Evolutionary conservation across 2,797 vertebrate genomes (phyloP), one percentile per base, ranked within the genome.

Genomic region (Alca torda): DNA sequence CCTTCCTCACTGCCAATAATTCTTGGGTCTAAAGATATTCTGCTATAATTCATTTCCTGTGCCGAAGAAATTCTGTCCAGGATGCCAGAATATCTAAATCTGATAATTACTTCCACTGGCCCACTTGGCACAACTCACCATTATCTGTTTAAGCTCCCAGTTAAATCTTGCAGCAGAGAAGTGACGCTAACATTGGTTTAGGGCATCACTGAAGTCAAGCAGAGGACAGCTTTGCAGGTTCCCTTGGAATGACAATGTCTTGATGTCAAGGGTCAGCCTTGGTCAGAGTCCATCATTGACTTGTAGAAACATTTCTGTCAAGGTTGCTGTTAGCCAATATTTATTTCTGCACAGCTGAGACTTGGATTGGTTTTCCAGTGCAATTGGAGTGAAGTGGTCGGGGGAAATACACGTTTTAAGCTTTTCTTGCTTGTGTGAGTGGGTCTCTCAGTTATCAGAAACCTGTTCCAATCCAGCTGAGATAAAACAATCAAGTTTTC

Each of bases 1-100:
- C 48, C 74, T 95, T 93, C 81, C 48, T 84, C 74, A n/a, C 65
- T 93, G 95, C 94, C 94, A 97, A n/a, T 87, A 93, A 69, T 76
- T 89, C 92, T 92, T 56, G 73, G 37, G 65, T 88, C 84, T 94
- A 92, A 89, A 91, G 87, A 94, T 96, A 86, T 77, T 92, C 90
- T 89, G 72, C 91, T 93, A 93, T 92, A 96, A 92, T 86, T 96
- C 33, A 96, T 95, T 96, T 97, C 95, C 65, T 73, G 87, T 87
- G 87, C 84, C 79, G 69, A 77, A 85, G 84, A 93, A 93, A 93
- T 94, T 68, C 61, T 95, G 73, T 92, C 65, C 79, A 65, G 2
- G 10, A 78, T 92, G 84, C 93, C 87, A 96, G 82, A 95, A 92
- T 94, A 91, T 91, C 87, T 93, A 95, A 95, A 95, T 95, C 82